Evolutionary conservation across 2,888 invertebrate genomes (phyloP), one percentile per base, ranked within the genome.

Genomic region (Hemistola chrysoprasaria): DNA sequence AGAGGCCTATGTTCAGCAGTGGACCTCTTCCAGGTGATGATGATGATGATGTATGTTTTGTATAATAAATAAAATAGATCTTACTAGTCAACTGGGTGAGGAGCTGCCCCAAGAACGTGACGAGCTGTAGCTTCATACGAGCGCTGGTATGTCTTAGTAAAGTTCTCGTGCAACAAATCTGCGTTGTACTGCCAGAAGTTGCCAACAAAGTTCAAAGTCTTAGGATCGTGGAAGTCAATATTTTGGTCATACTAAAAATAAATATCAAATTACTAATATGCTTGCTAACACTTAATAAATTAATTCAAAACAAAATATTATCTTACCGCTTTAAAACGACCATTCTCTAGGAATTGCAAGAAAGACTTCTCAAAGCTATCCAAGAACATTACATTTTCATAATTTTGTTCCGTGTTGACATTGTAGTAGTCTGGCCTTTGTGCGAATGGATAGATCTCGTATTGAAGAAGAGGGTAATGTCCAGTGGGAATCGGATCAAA

Each of bases 391-490:
- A 86, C 50, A 35, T 76, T 65, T 50, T 93, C 87, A 8, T 69
- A 62, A 47, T 85, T 76, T 16, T 73, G 71, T 84, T 91, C 87
- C 65, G 56, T 65, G 31, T 78, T 90, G 36, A 93, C 75, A 38
- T 90, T 84, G 78, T 92, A 94, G 80, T 92, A 44, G 59, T 90
- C 87, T 47, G 90, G 90, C 55, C 92, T 90, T 56, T 86, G 86
- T 22, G 90, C 91, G 78, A 91, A 92, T 9, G 90, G 90, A 33
- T 90, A 62, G 34, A 49, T 53, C 9, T 56, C 41, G 10, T 57
- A 50, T 10, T 57, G 50, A 53, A 71, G 32, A 48, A 65, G 52
- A 8, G 78, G 67, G 41, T 69, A 67, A 65, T 76, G 82, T 10
- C 84, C 82, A 50, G 74, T 68, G 47, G 72, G 63, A 45, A 81